phyloP scores from a whole-genome alignment of 1,140 invertebrate species.

The Platorchestia sp. region DNA sequence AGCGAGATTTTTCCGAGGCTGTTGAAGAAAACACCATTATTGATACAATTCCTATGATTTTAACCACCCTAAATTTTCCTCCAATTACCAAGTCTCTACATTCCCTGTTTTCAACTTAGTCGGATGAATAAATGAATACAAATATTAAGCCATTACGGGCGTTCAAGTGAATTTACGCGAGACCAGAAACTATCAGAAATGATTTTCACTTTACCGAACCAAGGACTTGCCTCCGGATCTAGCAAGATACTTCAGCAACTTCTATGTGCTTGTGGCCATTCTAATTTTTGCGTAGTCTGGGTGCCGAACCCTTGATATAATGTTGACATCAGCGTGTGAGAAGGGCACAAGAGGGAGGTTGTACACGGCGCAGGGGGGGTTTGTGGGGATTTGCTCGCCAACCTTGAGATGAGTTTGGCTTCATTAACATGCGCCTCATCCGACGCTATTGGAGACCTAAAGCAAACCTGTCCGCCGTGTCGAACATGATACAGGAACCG shows the following conservation, averaged over 20 bases:
- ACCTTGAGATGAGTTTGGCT: constrained; percentile 35
- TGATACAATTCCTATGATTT: background rate
- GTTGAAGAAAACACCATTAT: background rate
- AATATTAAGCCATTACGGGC: background rate
- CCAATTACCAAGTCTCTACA: background rate
- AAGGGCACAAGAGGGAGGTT: background rate
- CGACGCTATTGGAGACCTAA: constrained; percentile 24
- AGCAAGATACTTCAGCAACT: background rate
- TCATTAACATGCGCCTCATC: constrained; percentile 45
- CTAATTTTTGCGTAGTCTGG: background rate
- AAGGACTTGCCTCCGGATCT: background rate
- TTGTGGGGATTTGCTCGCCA: background rate
- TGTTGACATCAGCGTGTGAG: constrained; percentile 5
- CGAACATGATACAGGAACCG: constrained; percentile 5
- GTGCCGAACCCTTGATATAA: constrained; percentile 23
- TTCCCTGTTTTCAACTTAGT: background rate
- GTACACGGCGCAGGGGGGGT: background rate
- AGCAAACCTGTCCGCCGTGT: constrained; percentile 23
- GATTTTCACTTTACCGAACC: background rate
- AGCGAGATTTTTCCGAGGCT: background rate
- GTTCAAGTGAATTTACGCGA: background rate
- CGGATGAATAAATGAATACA: background rate
- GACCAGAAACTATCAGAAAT: background rate
- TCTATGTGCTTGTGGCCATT: background rate
- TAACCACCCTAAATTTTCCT: background rate